A percentile compares a stretch with the other conserved stretches of the same genome.
Conservation (phyloP, 2,888 invertebrate species). For the Limnephilus lunatus region DNA sequence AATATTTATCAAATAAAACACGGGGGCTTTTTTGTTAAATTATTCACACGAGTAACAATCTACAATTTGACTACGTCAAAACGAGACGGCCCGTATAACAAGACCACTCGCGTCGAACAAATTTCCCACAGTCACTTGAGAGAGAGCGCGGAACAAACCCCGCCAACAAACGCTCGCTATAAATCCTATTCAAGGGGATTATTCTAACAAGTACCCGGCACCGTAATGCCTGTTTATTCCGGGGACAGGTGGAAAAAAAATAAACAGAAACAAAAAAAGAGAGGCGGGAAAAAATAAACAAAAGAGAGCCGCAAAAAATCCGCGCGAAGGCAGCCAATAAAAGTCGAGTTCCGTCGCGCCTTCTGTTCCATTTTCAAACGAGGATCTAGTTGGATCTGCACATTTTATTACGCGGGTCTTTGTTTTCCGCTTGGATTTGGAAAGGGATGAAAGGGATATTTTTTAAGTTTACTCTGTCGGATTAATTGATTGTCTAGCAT, state of each 20-base stretch:
- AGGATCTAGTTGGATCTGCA: not conserved
- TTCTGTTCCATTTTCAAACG: slow-evolving; percentile 14
- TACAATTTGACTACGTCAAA: not conserved
- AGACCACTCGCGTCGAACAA: not conserved
- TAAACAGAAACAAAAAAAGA: slow-evolving; percentile 19
- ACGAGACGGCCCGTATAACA: not conserved
- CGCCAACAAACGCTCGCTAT: slow-evolving; percentile 33
- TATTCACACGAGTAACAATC: not conserved
- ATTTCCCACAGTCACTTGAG: slow-evolving; percentile 6
- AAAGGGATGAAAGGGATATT: not conserved
- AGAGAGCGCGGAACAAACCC: slow-evolving; percentile 2
- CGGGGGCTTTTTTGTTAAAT: not conserved
- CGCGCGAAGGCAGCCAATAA: slow-evolving; percentile 40
- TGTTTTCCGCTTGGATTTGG: not conserved
- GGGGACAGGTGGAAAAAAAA: slow-evolving; percentile 53
- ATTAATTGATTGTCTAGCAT: not conserved
- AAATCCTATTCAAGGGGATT: slow-evolving; percentile 46
- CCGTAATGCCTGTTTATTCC: slow-evolving; percentile 55
- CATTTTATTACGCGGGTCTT: not conserved
- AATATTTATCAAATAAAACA: no score
- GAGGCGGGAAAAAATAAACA: slow-evolving; percentile 27
- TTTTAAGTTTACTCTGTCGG: not conserved
- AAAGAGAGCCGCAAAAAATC: slow-evolving; percentile 28
- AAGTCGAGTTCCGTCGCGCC: slow-evolving; percentile 35
- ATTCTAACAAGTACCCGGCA: slow-evolving; percentile 22